phyloP scores from a whole-genome alignment of 2,888 invertebrate species.

The Seladonia tumulorum region DNA sequence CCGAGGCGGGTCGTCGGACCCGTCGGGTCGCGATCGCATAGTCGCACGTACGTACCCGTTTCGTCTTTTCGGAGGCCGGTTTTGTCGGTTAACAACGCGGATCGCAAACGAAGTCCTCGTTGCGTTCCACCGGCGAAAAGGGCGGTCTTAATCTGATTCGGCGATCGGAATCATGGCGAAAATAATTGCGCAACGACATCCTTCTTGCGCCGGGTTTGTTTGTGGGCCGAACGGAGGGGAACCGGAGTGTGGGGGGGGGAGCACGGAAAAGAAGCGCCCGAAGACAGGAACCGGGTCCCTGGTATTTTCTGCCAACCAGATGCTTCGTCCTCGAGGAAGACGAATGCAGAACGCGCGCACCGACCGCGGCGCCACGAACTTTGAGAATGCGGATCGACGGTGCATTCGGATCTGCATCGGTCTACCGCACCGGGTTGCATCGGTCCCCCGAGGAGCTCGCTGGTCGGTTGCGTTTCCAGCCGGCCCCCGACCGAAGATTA shows the following conservation, averaged over 20 bases:
- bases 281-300: slow-evolving; percentile 45
- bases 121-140: slow-evolving; percentile 59
- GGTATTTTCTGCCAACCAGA: slow-evolving; percentile 74
- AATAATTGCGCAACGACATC: slow-evolving; percentile 74
- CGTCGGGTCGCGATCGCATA: slow-evolving; percentile 56
- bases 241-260: too few relatives aligned
- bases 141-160: slow-evolving; percentile 71
- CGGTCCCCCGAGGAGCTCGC: slow-evolving; percentile 13
- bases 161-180: slow-evolving; percentile 75
- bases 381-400: slow-evolving; percentile 66
- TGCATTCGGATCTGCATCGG: slow-evolving; percentile 58
- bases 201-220: slow-evolving; percentile 60
- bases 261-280: slow-evolving; percentile 51
- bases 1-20: slow-evolving; percentile 8
- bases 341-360: slow-evolving; percentile 64
- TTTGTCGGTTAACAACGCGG: slow-evolving; percentile 61
- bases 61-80: slow-evolving; percentile 64
- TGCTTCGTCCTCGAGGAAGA: slow-evolving; percentile 61
- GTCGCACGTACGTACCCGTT: slow-evolving; percentile 68
- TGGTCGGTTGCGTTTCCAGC: slow-evolving; percentile 23
- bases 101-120: slow-evolving; percentile 48
- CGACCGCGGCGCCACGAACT: slow-evolving; percentile 66
- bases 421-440: neutral
- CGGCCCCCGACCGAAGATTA: slow-evolving; percentile 52
- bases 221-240: neutral